Conservation (phyloP, 2,888 invertebrate species). For the Acronicta aceris region DNA sequence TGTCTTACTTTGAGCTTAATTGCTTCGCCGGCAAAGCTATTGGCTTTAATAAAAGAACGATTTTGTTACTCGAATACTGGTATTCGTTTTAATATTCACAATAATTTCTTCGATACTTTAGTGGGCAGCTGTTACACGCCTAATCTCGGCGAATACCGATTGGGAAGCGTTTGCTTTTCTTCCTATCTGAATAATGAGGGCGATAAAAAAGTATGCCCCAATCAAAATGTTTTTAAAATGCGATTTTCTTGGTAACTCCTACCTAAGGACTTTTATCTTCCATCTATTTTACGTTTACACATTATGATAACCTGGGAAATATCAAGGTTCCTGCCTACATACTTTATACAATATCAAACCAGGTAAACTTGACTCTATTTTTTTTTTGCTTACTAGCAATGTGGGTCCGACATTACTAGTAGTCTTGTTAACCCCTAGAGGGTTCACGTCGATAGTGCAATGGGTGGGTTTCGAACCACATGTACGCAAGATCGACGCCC, state of each 20-base stretch:
- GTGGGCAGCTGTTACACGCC: slow-evolving; percentile 60
- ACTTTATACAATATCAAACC: too few species aligned
- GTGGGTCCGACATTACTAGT: too few species aligned
- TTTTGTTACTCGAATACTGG: slow-evolving; percentile 24
- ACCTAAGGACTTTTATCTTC: slow-evolving; percentile 20
- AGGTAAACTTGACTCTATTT: too few species aligned
- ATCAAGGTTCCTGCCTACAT: neutral
- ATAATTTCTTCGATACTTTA: slow-evolving; percentile 56
- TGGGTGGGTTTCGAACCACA: too few species aligned
- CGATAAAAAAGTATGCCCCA: slow-evolving; percentile 57
- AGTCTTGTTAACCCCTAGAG: too few species aligned
- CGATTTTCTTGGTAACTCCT: slow-evolving; percentile 18
- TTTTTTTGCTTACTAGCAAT: too few species aligned
- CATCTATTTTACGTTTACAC: slow-evolving; percentile 27
- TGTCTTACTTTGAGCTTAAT: slow-evolving; percentile 52
- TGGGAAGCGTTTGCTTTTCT: slow-evolving; percentile 51
- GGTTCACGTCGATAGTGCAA: too few species aligned
- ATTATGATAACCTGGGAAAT: slow-evolving; percentile 23
- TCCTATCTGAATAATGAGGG: slow-evolving; percentile 59
- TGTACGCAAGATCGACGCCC: too few species aligned
- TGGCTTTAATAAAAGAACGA: slow-evolving; percentile 48
- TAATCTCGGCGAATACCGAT: slow-evolving; percentile 62
- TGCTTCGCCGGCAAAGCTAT: slow-evolving; percentile 44
- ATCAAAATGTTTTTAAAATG: slow-evolving; percentile 47
- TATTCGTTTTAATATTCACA: slow-evolving; percentile 58